phyloP scores from a whole-genome alignment of 1,140 invertebrate genomes.

The Heliconius nattereri region DNA sequence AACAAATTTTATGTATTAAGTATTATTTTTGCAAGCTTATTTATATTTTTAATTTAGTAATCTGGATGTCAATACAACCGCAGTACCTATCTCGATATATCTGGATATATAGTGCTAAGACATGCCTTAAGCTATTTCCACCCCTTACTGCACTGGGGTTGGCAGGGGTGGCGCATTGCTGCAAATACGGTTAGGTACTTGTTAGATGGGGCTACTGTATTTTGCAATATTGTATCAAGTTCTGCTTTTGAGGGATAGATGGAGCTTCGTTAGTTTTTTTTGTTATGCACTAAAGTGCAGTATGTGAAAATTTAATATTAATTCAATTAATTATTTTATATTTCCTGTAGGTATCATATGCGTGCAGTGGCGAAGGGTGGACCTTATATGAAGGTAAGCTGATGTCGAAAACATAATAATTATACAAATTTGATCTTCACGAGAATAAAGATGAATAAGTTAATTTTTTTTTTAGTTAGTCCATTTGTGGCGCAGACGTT shows the following conservation, averaged over 20 bases:
- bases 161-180: conserved; percentile 38
- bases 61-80: neutral
- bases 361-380: too few species aligned
- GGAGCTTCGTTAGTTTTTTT: conserved; percentile 34
- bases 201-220: conserved; percentile 50
- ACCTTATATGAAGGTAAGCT: too few species aligned
- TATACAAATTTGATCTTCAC: too few species aligned
- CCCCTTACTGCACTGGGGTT: conserved; percentile 41
- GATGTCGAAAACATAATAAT: too few species aligned
- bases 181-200: conserved; percentile 32
- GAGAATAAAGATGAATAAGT: too few species aligned
- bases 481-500: too few species aligned
- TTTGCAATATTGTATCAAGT: conserved; percentile 42
- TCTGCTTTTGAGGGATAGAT: conserved; percentile 43
- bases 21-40: too few species aligned
- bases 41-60: neutral
- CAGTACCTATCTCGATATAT: neutral
- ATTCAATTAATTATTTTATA: neutral
- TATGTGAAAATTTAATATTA: neutral
- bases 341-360: too few species aligned
- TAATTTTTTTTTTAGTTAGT: too few species aligned
- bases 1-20: too few species aligned
- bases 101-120: neutral
- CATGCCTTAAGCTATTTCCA: conserved; percentile 18
- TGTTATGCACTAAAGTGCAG: neutral